Evolutionary conservation across 2,888 invertebrate species (phyloP).

Genomic region (Plagodis pulveraria): DNA sequence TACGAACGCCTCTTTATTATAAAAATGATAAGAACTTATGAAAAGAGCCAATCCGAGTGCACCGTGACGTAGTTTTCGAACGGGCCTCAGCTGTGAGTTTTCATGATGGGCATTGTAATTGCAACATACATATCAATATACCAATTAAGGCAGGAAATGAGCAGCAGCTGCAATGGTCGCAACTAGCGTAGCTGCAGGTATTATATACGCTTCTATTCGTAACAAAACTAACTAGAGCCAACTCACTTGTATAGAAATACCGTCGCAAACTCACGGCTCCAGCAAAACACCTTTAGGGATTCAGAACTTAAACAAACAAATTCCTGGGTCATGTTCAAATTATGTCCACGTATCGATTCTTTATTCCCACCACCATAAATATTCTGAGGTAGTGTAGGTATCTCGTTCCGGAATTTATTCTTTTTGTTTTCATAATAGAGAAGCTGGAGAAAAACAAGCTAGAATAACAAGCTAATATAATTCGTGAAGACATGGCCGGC

Average conservation of each 20-base stretch:
- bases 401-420: slow-evolving; percentile 27
- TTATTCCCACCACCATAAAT: slow-evolving; percentile 20
- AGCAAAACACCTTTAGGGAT: slow-evolving; percentile 1
- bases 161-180: no score
- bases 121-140: no score
- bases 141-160: no score
- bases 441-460: slow-evolving; percentile 15
- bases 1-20: no score
- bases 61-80: no score
- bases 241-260: neutral
- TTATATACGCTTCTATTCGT: no score
- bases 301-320: slow-evolving; percentile 10
- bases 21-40: no score
- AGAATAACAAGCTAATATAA: neutral
- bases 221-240: no score
- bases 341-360: slow-evolving; percentile 22
- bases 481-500: neutral
- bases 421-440: slow-evolving; percentile 34
- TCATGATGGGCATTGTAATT: no score
- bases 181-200: no score
- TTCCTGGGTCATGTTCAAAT: slow-evolving; percentile 5
- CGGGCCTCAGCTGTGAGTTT: no score
- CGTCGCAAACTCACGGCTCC: neutral
- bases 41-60: no score
- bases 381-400: slow-evolving; percentile 4